Base-by-base conservation (phyloP, 2,888 invertebrate genomes). In the Hetaerina titia region DNA sequence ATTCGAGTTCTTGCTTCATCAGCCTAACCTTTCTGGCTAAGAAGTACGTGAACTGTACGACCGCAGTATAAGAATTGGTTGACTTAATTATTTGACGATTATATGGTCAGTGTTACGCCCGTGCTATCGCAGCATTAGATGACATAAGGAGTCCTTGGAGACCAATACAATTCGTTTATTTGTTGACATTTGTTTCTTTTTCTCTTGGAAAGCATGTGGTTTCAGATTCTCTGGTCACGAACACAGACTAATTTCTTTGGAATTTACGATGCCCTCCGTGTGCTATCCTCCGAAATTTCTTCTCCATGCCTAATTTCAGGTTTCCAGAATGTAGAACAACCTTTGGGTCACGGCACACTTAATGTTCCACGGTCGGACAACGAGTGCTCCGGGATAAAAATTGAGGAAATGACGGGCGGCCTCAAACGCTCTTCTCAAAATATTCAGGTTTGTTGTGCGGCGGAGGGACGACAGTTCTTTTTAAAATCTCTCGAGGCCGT, bases 291-390 rank as follows among this genome's bases (percentile, higher is more conserved):
- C n/a, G n/a, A 69, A 69, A 69, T n/a, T 1, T n/a, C n/a, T 6
- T 0, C 69, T 69, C 11, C 69, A n/a, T n/a, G n/a, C n/a, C n/a
- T 69, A n/a, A 69, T 22, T 69, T 69, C 22, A 69, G 69, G 22
- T 69, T 22, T 69, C n/a, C 69, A 69, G n/a, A 8, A n/a, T 69
- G 69, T 69, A n/a, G n/a, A 69, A 69, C 69, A n/a, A 69, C 69
- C 69, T n/a, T 9, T n/a, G 69, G 69, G 69, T 69, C 69, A 69
- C 69, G 69, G n/a, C 69, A 69, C 69, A 69, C 69, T 69, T 69
- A 17, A 69, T 69, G 9, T 17, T 17, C 69, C n/a, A n/a, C n/a
- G 15, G 69, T 22, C 69, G n/a, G 19, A n/a, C 69, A n/a, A n/a
- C 69, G 22, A n/a, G 69, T 69, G 69, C 22, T 22, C 69, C 69